Evolutionary conservation across 2,797 vertebrate genomes (phyloP).

Genomic region (Rhinella marina): DNA sequence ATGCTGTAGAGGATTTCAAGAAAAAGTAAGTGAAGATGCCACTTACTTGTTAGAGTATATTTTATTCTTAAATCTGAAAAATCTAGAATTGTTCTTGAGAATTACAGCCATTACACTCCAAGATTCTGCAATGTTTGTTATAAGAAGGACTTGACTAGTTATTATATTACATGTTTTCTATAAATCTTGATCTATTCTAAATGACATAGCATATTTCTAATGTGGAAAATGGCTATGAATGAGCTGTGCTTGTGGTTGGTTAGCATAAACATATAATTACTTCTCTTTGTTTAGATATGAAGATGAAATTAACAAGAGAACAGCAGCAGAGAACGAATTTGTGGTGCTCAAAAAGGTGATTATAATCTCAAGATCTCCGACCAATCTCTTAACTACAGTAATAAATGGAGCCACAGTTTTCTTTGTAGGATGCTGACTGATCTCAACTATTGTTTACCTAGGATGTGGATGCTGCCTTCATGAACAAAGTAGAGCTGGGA

Average conservation of each 20-base stretch:
- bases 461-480: conserved; percentile 85
- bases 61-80: not conserved
- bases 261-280: conserved; percentile 19
- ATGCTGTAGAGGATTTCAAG: conserved; percentile 91
- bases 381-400: not conserved
- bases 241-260: not conserved
- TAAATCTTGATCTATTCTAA: not conserved
- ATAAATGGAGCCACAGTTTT: not conserved
- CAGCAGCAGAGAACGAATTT: conserved; percentile 84
- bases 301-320: conserved; percentile 62
- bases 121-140: not conserved
- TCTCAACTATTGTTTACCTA: conserved; percentile 62
- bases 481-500: conserved; percentile 87
- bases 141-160: not conserved
- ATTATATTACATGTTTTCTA: not conserved
- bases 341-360: conserved; percentile 84
- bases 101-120: not conserved
- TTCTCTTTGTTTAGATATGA: conserved; percentile 64
- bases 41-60: not conserved
- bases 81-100: not conserved
- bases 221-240: not conserved
- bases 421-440: not conserved
- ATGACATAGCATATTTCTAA: not conserved
- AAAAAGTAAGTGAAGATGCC: conserved; percentile 80
- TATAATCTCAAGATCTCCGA: no score